Base-by-base conservation (phyloP, 2,797 vertebrate species). In the Acridotheres tristis region DNA sequence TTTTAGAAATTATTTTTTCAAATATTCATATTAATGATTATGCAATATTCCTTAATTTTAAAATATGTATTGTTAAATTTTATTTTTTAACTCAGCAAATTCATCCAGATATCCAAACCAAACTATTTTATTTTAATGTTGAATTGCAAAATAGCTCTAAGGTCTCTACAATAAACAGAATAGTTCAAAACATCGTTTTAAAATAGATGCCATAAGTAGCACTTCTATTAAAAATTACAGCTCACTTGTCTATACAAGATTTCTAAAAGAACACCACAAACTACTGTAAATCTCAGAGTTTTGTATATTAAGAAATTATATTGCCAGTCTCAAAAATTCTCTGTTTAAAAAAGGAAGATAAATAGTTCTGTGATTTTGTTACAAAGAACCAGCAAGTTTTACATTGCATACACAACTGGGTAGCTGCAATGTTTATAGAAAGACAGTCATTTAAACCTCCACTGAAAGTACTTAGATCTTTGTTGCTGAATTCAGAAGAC, bases 381-480 rank as follows among this genome's bases (percentile, higher is more conserved):
- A 80, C 50, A 59, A 85, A 82, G 63, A 53, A 68, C 55, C 71
- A 90, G 74, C 48, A 90, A 88, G 34, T 63, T 34, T 42, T 47
- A 30, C 32, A 45, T 69, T 86, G 58, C 45, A 59, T 8, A 86
- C 50, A 82, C 67, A 82, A 88, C 67, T 74, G 67, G 69, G 47
- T 25, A 81, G 80, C 63, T 82, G 84, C 34, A 65, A 13, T 51
- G 80, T 77, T 93, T 95, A 79, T 6, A 54, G 74, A 90, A 86
- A 94, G 62, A 29, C 65, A 88, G 48, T 55, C 80, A 80, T 74
- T 97, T 89, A 85, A 95, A 91, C 32, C 38, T 77, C 58, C 55
- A 25, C 55, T 85, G 57, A 38, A 96, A 91, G 83, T 67, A 87
- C 80, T 82, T 94, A 90, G 89, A 94, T 94, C 88, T 90, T 82